Evolutionary conservation across 2,113 vertebrate genomes (phyloP).

Genomic region (Tricholaema leucomelas): DNA sequence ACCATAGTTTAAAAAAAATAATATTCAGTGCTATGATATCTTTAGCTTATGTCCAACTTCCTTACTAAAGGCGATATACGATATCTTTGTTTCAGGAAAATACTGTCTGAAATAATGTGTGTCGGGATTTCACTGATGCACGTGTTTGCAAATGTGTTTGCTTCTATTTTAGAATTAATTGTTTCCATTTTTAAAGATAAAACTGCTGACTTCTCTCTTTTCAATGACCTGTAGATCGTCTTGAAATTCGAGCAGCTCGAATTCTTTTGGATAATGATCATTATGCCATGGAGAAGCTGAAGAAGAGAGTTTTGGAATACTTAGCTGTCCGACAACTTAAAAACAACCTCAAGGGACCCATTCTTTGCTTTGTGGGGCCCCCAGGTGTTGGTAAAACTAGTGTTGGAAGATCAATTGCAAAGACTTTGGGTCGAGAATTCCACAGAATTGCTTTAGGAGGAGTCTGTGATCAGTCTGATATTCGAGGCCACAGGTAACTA

Average conservation of each 20-base stretch:
- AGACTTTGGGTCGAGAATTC: slow-evolving; percentile 93
- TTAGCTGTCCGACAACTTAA: slow-evolving; percentile 94
- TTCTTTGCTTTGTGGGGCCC: slow-evolving; percentile 96
- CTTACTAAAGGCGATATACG: background rate
- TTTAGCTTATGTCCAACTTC: background rate
- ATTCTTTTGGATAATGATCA: slow-evolving; percentile 93
- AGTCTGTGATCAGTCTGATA: slow-evolving; percentile 96
- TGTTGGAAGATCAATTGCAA: slow-evolving; percentile 93
- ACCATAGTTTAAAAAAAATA: background rate
- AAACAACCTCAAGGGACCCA: slow-evolving; percentile 91
- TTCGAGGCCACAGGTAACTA: slow-evolving; percentile 92
- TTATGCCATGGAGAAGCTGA: slow-evolving; percentile 96
- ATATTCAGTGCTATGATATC: background rate
- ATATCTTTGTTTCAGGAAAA: background rate
- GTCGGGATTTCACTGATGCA: background rate
- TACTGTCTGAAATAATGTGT: background rate
- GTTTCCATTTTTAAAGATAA: background rate
- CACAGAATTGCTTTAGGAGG: slow-evolving; percentile 95
- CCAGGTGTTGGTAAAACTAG: slow-evolving; percentile 98
- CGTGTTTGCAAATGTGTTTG: background rate
- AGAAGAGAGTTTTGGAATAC: slow-evolving; percentile 94
- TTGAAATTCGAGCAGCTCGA: slow-evolving; percentile 91
- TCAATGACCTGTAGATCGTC: slow-evolving; percentile 78
- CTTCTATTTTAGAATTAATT: background rate
- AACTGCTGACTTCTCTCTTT: slow-evolving; percentile 9